Conservation (phyloP, 2,888 invertebrate genomes). For the Eremobia ochroleuca region DNA sequence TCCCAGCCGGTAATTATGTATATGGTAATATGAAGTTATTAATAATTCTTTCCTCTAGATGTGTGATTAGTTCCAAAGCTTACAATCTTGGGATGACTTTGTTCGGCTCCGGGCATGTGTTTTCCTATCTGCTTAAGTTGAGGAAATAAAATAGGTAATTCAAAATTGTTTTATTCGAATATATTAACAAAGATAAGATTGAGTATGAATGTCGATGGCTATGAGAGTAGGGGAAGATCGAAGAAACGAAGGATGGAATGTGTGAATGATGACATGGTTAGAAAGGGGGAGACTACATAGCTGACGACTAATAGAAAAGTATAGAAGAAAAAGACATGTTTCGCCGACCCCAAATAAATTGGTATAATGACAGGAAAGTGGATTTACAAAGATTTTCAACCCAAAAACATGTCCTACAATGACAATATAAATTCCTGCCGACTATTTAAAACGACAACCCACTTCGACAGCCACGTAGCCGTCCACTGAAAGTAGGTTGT, state of each 20-base stretch:
- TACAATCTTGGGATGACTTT: not conserved
- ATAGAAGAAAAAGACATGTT: not conserved
- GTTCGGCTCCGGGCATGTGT: not conserved
- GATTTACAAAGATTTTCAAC: not conserved
- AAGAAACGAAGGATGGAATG: not conserved
- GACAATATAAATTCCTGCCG: constrained; percentile 3
- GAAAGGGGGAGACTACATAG: not conserved
- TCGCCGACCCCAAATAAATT: not conserved
- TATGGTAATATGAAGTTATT: constrained; percentile 15
- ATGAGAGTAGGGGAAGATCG: not conserved
- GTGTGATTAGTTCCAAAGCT: constrained; percentile 6
- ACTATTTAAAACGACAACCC: not conserved
- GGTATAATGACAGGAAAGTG: not conserved
- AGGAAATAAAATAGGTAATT: not conserved
- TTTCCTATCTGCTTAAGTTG: not conserved
- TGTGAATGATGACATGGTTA: not conserved
- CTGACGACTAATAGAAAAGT: not conserved
- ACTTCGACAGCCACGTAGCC: constrained; percentile 36
- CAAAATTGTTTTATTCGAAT: not conserved
- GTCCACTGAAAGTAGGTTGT: constrained; percentile 82
- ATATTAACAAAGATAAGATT: not conserved
- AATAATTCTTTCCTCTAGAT: constrained; percentile 4
- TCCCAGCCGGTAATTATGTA: constrained; percentile 25
- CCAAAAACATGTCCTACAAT: not conserved
- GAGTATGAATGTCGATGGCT: not conserved